Conservation (phyloP, 2,888 invertebrate genomes). For the Phania funesta region DNA sequence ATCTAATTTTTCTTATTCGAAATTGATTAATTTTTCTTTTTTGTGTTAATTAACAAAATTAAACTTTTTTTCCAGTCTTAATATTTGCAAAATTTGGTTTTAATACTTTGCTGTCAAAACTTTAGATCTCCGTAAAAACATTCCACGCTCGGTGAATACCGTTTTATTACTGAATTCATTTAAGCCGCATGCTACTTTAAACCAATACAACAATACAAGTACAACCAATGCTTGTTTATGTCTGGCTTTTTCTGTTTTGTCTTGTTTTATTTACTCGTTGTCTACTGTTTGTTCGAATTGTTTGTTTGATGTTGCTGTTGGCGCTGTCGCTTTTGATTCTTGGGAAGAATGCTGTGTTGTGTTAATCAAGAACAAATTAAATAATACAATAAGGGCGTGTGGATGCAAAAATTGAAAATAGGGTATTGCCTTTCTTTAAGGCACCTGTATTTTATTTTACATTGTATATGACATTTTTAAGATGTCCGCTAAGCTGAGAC, state of each 20-base stretch:
- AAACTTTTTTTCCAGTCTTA: neutral
- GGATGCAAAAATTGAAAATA: too few relatives aligned
- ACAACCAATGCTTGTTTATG: slow-evolving; percentile 42
- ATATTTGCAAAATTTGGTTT: neutral
- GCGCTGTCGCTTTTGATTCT: neutral
- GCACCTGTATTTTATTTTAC: too few relatives aligned
- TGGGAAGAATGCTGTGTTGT: slow-evolving; percentile 9
- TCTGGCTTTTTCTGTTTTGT: neutral
- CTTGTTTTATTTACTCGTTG: slow-evolving; percentile 35
- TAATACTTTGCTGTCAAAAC: slow-evolving; percentile 25
- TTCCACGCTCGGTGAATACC: slow-evolving; percentile 75
- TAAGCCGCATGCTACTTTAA: slow-evolving; percentile 54
- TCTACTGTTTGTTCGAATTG: slow-evolving; percentile 25
- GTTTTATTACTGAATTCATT: slow-evolving; percentile 76
- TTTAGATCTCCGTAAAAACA: slow-evolving; percentile 63
- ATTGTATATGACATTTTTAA: too few relatives aligned
- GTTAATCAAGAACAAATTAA: neutral
- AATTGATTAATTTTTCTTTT: neutral
- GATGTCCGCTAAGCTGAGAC: too few relatives aligned
- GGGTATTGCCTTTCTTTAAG: too few relatives aligned
- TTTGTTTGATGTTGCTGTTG: neutral
- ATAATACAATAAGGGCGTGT: too few relatives aligned
- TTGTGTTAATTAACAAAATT: neutral
- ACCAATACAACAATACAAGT: slow-evolving; percentile 26
- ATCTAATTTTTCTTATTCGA: neutral